Percentiles rank a stretch among this genome's conserved stretches.
phyloP scores from a whole-genome alignment of 2,888 invertebrate genomes.

The Eilema griseolum region DNA sequence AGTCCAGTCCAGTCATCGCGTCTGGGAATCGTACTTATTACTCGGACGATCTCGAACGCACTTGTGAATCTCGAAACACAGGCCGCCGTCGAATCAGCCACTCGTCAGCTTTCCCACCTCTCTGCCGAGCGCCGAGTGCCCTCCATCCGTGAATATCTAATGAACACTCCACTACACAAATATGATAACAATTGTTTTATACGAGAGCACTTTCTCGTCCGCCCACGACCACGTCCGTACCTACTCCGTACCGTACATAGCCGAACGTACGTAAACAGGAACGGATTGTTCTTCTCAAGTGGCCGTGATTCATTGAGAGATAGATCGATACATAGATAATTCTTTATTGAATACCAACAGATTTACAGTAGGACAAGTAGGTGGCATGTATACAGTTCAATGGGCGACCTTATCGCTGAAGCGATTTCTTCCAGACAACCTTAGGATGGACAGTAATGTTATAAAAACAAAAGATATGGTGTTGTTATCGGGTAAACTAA shows the following conservation, averaged over 20 bases:
- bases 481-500: no score
- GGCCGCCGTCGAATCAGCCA: slow-evolving; percentile 73
- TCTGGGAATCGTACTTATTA: slow-evolving; percentile 76
- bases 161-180: slow-evolving; percentile 68
- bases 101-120: slow-evolving; percentile 69
- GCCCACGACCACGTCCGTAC: slow-evolving; percentile 33
- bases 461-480: no score
- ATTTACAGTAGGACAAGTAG: no score
- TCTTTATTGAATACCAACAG: no score
- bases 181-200: slow-evolving; percentile 59
- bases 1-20: slow-evolving; percentile 69
- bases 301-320: slow-evolving; percentile 29
- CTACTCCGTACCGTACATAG: no score
- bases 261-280: slow-evolving; percentile 13
- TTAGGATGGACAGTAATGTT: no score
- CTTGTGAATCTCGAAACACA: slow-evolving; percentile 71
- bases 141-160: slow-evolving; percentile 73
- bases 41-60: slow-evolving; percentile 56
- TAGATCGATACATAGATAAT: no score
- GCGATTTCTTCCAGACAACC: no score
- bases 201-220: slow-evolving; percentile 47
- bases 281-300: slow-evolving; percentile 32
- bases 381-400: no score
- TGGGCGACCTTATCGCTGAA: no score
- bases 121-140: slow-evolving; percentile 41